Evolutionary conservation across 2,888 invertebrate genomes (phyloP), one percentile per base, ranked within the genome.

Genomic region (Adelognathus sp.): DNA sequence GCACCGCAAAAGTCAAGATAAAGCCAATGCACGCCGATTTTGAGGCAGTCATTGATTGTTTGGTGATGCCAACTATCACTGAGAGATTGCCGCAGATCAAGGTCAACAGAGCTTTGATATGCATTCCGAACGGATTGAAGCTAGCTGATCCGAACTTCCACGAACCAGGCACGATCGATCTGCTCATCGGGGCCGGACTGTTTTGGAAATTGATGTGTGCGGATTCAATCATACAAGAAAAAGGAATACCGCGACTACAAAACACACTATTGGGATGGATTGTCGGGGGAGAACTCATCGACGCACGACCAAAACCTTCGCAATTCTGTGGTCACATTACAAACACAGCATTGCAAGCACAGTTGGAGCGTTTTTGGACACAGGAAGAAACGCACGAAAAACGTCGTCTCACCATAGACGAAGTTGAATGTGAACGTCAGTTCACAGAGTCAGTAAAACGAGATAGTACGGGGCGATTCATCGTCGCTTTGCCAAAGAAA

Each of bases 341-440:
- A 4, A 72, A 64, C 31, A 6, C 39, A 3, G 16, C 14, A 5
- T 27, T 79, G 6, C 44, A 75, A 56, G 24, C 61, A n/a, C 56
- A 66, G 31, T 7, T 82, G 16, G 74, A 78, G 44, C 58, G 41
- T n/a, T 86, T 85, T 72, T 84, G 83, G 85, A 63, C 78, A 16
- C 64, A 85, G 6, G 85, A 85, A 60, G 81, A 81, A 58, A 6
- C 60, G 4, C 16, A 39, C 39, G 24, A 46, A 14, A 27, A 4
- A 14, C 58, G 69, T 11, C 21, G 31, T n/a, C 9, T 18, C 6
- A 77, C 77, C 0, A 41, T 60, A 14, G 80, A 84, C 64, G 83
- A 83, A 63, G 11, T 2, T 3, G 67, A 72, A n/a, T 85, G 83
- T 52, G 84, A 85, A 71, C 2, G 67, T n/a, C 76, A 83, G 36